Evolutionary conservation across 2,797 vertebrate species (phyloP).

Genomic region (Enteromius anoplus): DNA sequence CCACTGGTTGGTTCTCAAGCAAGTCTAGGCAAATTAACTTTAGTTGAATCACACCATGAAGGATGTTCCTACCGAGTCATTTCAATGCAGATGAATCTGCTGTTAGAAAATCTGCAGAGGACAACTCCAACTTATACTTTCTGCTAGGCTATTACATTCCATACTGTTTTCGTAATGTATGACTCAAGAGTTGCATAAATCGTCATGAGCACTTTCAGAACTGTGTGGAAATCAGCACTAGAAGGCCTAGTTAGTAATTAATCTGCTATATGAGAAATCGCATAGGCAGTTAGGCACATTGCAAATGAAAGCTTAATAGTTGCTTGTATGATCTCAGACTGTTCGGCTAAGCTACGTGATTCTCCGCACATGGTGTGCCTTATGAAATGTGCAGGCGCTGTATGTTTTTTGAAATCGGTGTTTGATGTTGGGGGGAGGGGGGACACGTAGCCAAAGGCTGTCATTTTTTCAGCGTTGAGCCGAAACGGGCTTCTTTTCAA

Average conservation of each 20-base stretch:
- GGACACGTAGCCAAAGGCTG: constrained; percentile 36
- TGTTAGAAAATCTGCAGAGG: constrained; percentile 1
- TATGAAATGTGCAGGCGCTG: constrained; percentile 52
- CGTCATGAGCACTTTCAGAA: constrained; percentile 30
- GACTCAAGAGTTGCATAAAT: constrained; percentile 47
- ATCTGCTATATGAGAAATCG: constrained; percentile 35
- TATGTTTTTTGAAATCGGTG: constrained; percentile 59
- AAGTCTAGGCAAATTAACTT: constrained; percentile 15
- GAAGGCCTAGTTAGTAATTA: constrained; percentile 54
- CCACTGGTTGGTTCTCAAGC: constrained; percentile 5
- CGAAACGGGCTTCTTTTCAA: constrained; percentile 35
- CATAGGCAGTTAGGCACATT: constrained; percentile 5
- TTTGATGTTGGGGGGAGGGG: constrained; percentile 33
- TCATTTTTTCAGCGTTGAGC: constrained; percentile 44
- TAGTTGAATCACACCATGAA: background rate
- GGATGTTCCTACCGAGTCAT: background rate
- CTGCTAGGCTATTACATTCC: constrained; percentile 53
- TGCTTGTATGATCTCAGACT: background rate
- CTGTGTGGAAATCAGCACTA: constrained; percentile 49
- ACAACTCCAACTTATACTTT: constrained; percentile 18
- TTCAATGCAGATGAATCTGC: background rate
- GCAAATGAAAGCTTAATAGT: constrained; percentile 5
- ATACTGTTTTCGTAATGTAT: constrained; percentile 38
- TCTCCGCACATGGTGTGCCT: constrained; percentile 46
- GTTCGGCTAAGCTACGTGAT: constrained; percentile 67